phyloP scores from a whole-genome alignment of 2,113 vertebrate species.

The Morone chrysops region DNA sequence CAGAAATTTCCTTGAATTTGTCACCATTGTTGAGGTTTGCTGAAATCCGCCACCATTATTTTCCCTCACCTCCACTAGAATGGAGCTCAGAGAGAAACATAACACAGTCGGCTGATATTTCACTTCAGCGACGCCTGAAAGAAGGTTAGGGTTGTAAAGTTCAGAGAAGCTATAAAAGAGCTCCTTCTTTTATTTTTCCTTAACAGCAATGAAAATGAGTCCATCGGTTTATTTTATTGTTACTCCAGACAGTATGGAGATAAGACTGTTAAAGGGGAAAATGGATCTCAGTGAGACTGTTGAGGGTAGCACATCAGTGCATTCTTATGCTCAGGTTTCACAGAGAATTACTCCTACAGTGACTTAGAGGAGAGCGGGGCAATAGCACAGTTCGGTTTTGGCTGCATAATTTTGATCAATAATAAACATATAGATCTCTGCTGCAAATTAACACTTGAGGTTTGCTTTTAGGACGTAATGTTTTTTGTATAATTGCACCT shows the following conservation, averaged over 20 bases:
- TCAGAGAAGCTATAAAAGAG: constrained; percentile 44
- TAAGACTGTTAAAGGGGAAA: constrained; percentile 17
- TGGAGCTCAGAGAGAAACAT: constrained; percentile 7
- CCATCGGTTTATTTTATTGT: constrained; percentile 55
- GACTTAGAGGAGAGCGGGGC: too few species aligned
- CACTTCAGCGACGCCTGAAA: constrained; percentile 34
- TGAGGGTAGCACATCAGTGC: background rate
- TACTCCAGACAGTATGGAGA: constrained; percentile 23
- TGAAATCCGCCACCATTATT: background rate
- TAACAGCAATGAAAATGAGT: constrained; percentile 54
- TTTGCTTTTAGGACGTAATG: too few species aligned
- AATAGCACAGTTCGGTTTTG: too few species aligned
- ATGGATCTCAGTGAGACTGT: constrained; percentile 7
- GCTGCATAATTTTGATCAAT: too few species aligned
- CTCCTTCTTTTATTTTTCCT: constrained; percentile 54
- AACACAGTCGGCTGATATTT: constrained; percentile 48
- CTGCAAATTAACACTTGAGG: too few species aligned
- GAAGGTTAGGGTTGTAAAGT: constrained; percentile 44
- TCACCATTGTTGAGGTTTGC: background rate
- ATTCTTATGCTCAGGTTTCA: background rate
- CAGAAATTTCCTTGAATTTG: constrained; percentile 14
- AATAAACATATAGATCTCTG: too few species aligned
- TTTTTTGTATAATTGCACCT: too few species aligned
- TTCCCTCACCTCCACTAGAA: constrained; percentile 4
- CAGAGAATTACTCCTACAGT: too few species aligned